phyloP scores from a whole-genome alignment of 2,797 vertebrate species.

The Hypotaenidia okinawae region DNA sequence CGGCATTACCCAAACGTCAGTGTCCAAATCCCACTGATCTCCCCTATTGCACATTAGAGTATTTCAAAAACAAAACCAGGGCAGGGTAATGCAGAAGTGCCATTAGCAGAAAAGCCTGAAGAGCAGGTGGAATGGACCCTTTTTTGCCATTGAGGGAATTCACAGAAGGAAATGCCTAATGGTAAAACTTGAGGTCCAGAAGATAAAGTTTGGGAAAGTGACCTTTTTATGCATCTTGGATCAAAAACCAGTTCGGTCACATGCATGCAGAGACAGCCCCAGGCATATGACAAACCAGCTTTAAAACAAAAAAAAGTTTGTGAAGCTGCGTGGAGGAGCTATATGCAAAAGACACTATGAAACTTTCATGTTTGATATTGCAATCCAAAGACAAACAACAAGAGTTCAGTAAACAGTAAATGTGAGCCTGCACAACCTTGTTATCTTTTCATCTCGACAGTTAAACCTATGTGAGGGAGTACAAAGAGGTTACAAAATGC shows the following conservation, averaged over 20 bases:
- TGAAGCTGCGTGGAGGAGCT: background rate
- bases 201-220: background rate
- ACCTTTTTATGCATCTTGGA: conserved; percentile 2
- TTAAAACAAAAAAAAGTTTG: background rate
- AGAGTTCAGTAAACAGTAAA: conserved; percentile 16
- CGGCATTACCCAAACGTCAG: background rate
- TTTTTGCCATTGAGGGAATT: background rate
- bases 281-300: background rate
- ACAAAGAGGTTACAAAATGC: conserved; percentile 24
- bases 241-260: background rate
- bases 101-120: background rate
- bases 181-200: background rate
- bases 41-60: background rate
- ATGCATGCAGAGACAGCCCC: background rate
- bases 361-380: background rate
- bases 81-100: background rate
- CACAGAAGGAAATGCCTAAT: background rate
- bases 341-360: background rate
- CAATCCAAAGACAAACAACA: background rate
- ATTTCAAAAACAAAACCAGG: background rate
- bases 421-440: background rate
- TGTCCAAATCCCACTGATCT: background rate
- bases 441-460: conserved; percentile 27
- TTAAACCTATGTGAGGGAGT: background rate
- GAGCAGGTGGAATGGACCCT: background rate